Evolutionary conservation across 2,797 vertebrate genomes (phyloP), one percentile per base, ranked within the genome.

Genomic region (Smutsia temminckii): DNA sequence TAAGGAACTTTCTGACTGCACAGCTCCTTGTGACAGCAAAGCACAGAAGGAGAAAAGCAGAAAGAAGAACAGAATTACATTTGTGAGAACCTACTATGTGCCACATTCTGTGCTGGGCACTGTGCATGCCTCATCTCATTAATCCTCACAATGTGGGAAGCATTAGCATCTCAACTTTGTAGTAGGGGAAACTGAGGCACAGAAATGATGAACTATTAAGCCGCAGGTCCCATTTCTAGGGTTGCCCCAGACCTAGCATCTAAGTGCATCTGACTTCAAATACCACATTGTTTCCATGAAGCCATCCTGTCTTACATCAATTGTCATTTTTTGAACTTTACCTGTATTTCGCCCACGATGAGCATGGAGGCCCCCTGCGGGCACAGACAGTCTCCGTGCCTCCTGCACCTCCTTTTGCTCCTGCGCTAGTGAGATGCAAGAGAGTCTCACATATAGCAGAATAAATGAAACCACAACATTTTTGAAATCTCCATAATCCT

Each of bases 401-500:
- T 46, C 63, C 51, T 10, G 3, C 42, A 51, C 37, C 75, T 86
- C 83, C 61, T 10, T 92, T 40, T 86, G 53, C 53, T 68, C 23
- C 25, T 42, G 57, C 79, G 64, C 32, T 68, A 66, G 86, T 42
- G 34, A 92, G 57, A 96, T 29, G 29, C 75, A 59, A 86, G 59
- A 21, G 80, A 90, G 46, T 49, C 8, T 63, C 68, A 83, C 46
- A 61, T 16, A 69, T 16, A 91, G 6, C 53, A 71, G 51, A 85
- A 96, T 85, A 94, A 80, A 95, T 71, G 89, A 95, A 95, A 81
- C 57, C 27, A 83, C 46, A 75, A 77, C 93, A 91, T 78, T 66
- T 96, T 77, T 93, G 87, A 97, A 95, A 95, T 80, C 49, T 17
- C 79, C 53, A 95, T 46, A 91, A 91, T 85, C 57, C 53, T 86